Conservation (phyloP, 1,140 invertebrate species). For the Apis dorsata region DNA sequence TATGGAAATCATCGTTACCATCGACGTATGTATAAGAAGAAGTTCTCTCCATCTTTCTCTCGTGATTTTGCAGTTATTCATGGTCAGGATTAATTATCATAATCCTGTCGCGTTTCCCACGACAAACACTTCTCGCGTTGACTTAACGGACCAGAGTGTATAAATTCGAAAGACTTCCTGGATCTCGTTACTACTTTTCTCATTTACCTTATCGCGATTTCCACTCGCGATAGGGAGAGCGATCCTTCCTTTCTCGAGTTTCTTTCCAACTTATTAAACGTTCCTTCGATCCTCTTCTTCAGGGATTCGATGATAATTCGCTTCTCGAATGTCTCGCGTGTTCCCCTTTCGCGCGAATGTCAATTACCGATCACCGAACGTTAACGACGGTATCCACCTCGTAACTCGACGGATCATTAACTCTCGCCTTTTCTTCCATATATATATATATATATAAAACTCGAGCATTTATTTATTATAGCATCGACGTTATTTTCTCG, state of each 20-base stretch:
- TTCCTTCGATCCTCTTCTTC: not conserved
- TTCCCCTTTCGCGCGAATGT: not conserved
- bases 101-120: not conserved
- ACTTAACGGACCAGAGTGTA: not conserved
- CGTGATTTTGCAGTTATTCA: not conserved
- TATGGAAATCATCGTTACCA: not conserved
- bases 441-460: too few relatives aligned
- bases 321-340: not conserved
- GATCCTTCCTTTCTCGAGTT: not conserved
- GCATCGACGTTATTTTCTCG: conserved; percentile 32
- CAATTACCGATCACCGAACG: not conserved
- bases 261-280: not conserved
- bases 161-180: not conserved
- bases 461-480: too few relatives aligned
- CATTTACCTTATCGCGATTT: conserved; percentile 11
- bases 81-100: not conserved
- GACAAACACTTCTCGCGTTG: not conserved
- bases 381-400: not conserved
- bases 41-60: not conserved
- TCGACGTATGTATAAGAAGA: too few relatives aligned
- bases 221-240: not conserved
- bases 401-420: not conserved
- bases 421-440: not conserved
- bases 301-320: not conserved
- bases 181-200: conserved; percentile 9